Percentiles rank a stretch among this genome's conserved stretches.
These are phyloP conservation scores for Paraescarpia echinospica DNA, from an alignment of 1,140 invertebrate genomes.

Conservation along the genomic window DNA sequence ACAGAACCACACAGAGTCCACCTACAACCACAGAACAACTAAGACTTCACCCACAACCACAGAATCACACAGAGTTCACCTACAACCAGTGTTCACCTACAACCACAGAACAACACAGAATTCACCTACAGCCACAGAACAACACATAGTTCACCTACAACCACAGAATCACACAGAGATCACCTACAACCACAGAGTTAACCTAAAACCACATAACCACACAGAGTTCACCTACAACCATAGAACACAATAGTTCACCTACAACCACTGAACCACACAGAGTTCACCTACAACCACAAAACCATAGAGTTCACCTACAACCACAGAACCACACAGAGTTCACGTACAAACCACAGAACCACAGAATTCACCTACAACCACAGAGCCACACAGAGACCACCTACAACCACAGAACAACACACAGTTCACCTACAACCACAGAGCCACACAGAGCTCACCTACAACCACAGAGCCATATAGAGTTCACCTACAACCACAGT, in stretches of 20 bases:
- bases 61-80: background rate
- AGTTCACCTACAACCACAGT: constrained; percentile 63
- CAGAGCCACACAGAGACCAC: background rate
- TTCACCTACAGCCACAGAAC: constrained; percentile 59
- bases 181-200: too few species aligned
- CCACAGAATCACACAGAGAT: background rate
- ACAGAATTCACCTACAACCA: constrained; percentile 68
- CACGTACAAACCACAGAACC: constrained; percentile 50
- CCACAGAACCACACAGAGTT: background rate
- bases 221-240: too few species aligned
- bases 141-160: background rate
- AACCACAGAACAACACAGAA: constrained; percentile 77
- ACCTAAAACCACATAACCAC: too few species aligned
- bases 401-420: background rate
- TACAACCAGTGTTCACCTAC: background rate
- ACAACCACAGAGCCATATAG: constrained; percentile 75
- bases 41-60: background rate
- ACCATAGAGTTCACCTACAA: background rate
- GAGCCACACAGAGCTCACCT: constrained; percentile 83
- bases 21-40: constrained; percentile 43
- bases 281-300: constrained; percentile 63
- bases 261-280: constrained; percentile 77
- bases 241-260: too few species aligned
- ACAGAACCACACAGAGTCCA: constrained; percentile 81
- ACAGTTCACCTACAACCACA: background rate